Base-by-base conservation (phyloP, 2,113 vertebrate genomes). In the Nannospalax galili region DNA sequence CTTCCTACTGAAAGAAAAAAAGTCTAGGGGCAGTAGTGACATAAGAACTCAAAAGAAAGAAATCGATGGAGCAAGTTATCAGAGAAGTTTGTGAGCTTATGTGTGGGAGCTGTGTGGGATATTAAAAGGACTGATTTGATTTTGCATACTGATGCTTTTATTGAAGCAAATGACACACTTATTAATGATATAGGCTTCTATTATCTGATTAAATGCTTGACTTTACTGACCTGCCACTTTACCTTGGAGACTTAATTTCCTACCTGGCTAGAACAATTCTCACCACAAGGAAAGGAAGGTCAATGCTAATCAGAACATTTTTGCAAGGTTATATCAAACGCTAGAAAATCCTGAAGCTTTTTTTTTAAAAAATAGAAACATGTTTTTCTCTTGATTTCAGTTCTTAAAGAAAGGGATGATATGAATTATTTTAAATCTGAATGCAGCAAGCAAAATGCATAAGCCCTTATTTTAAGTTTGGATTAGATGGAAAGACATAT, bases 111-210 rank as follows among this genome's bases (percentile, higher is more conserved):
- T 84, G 48, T n/a, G 3, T 48, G 37, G 32, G 10, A 16, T 90
- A 94, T 85, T 96, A 95, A 96, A 56, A 81, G 35, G 35, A 75
- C 70, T 94, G 74, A 96, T 97, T 95, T 95, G 89, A 97, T 97
- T 97, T 97, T 87, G 92, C 93, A 81, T 87, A 93, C 35, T 91
- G 78, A 95, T 87, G n/a, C 40, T 40, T 96, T 95, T 95, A 95
- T 97, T 95, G 97, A 98, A 97, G 92, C 94, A 95, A 97, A 96
- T 95, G 96, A 81, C 64, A 95, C 58, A 91, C 12, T 94, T 96
- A 93, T 94, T 78, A 97, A 96, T 79, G 85, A n/a, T 45, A 81
- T 19, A 92, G n/a, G 17, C 28, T 97, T 97, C 97, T 73, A 91
- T 80, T 97, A 92, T 97, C 87, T 91, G 42, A 94, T 98, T 97